A percentile compares a stretch with the other conserved stretches of the same genome.
Conservation (phyloP, 2,888 invertebrate species). For the Pachydiplax longipennis region DNA sequence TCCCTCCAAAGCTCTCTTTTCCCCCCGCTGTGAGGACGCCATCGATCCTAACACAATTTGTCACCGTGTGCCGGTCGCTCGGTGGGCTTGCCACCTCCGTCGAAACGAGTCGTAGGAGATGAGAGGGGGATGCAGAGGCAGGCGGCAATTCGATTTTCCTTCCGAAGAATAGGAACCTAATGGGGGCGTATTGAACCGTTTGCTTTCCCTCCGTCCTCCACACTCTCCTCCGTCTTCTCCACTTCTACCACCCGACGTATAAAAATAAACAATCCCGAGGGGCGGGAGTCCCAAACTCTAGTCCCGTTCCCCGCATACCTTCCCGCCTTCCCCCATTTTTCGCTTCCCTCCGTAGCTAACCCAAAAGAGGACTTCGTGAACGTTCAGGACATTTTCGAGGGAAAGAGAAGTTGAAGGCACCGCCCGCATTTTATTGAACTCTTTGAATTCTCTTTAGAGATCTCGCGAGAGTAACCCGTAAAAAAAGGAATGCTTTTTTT, state of each 20-base stretch:
- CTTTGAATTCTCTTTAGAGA: background rate
- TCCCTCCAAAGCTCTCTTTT: background rate
- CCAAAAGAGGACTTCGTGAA: background rate
- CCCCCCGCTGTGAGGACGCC: background rate
- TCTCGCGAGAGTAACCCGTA: background rate
- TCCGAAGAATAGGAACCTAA: constrained; percentile 41
- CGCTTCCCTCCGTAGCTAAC: background rate
- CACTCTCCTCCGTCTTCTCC: background rate
- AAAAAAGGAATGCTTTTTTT: background rate
- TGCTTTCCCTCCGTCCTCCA: background rate
- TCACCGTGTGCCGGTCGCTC: constrained; percentile 20
- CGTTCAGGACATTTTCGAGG: background rate
- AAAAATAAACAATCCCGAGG: constrained; percentile 30
- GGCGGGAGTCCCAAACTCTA: background rate
- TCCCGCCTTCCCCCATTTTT: background rate
- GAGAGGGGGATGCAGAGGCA: background rate
- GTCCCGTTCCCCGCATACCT: background rate
- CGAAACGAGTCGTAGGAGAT: background rate
- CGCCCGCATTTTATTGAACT: background rate
- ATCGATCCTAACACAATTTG: constrained; percentile 41
- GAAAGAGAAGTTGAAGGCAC: background rate
- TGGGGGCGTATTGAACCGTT: constrained; percentile 44
- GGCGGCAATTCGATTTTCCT: constrained; percentile 41
- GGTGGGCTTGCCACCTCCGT: background rate
- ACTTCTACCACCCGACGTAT: background rate